Conservation (phyloP, 2,888 invertebrate species). For the Oligia fasciuncula region DNA sequence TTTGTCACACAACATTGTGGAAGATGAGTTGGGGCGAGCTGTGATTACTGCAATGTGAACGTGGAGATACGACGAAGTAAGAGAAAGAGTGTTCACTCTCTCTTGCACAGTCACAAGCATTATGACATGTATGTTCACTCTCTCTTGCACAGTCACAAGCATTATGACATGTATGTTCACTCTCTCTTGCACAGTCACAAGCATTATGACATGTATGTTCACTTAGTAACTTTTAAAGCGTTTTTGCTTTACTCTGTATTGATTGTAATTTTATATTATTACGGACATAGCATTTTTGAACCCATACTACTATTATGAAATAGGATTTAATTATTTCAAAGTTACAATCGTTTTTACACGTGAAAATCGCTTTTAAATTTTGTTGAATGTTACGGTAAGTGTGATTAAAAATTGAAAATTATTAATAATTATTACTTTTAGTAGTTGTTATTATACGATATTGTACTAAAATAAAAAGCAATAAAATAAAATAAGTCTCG, state of each 20-base stretch:
- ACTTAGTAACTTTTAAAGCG: background rate
- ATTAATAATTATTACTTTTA: too few relatives aligned
- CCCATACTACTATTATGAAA: background rate
- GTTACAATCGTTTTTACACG: too few relatives aligned
- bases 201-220: background rate
- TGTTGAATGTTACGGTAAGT: too few relatives aligned
- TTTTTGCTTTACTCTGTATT: too few relatives aligned
- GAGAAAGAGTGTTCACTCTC: background rate
- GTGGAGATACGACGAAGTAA: background rate
- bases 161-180: background rate
- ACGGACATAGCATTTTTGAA: too few relatives aligned
- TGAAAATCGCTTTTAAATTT: too few relatives aligned
- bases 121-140: background rate
- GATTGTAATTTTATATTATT: too few relatives aligned
- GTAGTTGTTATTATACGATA: too few relatives aligned
- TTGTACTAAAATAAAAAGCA: too few relatives aligned
- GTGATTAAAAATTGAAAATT: too few relatives aligned
- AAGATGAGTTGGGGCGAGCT: constrained; percentile 12
- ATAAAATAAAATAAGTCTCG: too few relatives aligned
- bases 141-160: background rate
- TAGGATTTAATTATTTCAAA: too few relatives aligned
- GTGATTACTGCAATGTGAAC: background rate
- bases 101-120: background rate
- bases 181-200: background rate
- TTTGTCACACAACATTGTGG: constrained; percentile 36